Base-by-base conservation (phyloP, 2,797 vertebrate genomes). In the Gallinago nigripennis region DNA sequence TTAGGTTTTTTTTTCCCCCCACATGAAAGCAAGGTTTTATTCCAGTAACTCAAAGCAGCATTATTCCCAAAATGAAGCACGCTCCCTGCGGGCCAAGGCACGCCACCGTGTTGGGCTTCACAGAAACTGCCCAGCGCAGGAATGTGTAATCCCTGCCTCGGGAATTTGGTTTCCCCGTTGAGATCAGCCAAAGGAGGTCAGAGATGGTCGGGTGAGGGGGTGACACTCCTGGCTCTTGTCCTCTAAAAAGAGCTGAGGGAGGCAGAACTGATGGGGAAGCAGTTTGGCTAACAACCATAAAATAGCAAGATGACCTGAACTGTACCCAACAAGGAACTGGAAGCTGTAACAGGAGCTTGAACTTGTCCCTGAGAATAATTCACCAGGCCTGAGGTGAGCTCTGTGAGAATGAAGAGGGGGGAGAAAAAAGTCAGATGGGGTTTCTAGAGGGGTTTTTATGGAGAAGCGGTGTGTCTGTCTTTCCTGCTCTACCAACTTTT, bases 81-180 rank as follows among this genome's bases (percentile, higher is more conserved):
- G 0, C 20, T 81, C 60, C 35, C n/a, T 71, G 13, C 6, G 16
- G 76, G 75, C 57, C 11, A 7, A 53, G 2, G 65, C 7, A 1
- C 6, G 31, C 28, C 20, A 17, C 10, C 2, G 0, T 30, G 8
- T 31, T 70, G 30, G 43, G 56, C 56, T 88, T 61, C 53, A 50
- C 35, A 28, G 48, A 28, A 78, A 9, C 39, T 31, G 41, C 37
- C 48, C 17, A 0, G 0, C 33, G 41, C 61, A 4, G 4, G 37
- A 86, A 64, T 25, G 33, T 0, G 0, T 54, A 28, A 27, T 20
- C 20, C 5, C 37, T 2, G 4, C 31, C 80, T 63, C 1, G 0
- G 24, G 24, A 53, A 50, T 75, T 81, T 2, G 30, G 21, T 82
- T 70, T 76, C 41, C 43, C 23, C 1, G 1, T 13, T 10, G 33